A percentile compares a stretch with the other conserved stretches of the same genome.
phyloP scores from a whole-genome alignment of 2,888 invertebrate genomes.

The Megalurothrips usitatus region DNA sequence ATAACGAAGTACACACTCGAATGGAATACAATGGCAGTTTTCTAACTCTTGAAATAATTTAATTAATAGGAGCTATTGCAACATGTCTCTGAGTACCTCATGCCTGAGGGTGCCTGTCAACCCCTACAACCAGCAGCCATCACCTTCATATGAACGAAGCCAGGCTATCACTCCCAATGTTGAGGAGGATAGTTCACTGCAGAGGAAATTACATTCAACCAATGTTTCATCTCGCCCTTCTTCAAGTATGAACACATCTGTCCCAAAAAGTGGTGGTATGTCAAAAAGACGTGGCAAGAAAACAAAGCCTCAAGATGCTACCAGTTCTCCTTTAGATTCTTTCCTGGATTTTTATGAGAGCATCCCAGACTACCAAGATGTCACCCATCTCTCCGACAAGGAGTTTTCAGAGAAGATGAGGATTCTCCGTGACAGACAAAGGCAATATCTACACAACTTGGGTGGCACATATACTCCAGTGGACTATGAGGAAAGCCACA shows the following conservation, averaged over 20 bases:
- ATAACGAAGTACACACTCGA: too few relatives aligned
- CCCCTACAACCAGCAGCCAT: constrained; percentile 66
- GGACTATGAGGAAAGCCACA: background rate
- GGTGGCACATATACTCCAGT: background rate
- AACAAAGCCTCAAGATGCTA: background rate
- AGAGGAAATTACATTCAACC: background rate
- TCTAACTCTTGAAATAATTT: too few relatives aligned
- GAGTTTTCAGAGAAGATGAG: constrained; percentile 71
- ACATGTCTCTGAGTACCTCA: constrained; percentile 64
- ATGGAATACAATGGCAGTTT: too few relatives aligned
- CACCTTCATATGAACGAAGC: constrained; percentile 57
- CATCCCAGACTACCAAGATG: constrained; percentile 74
- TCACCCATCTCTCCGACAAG: constrained; percentile 67
- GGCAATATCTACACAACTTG: constrained; percentile 42
- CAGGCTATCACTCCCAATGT: background rate
- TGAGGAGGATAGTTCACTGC: background rate
- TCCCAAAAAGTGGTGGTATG: background rate
- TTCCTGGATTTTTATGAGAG: constrained; percentile 69
- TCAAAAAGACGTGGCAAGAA: background rate
- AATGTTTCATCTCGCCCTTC: background rate
- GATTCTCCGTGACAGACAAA: constrained; percentile 60
- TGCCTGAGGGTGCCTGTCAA: constrained; percentile 68
- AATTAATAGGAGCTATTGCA: constrained; percentile 53
- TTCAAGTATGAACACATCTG: background rate
- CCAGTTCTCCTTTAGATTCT: constrained; percentile 52